Evolutionary conservation across 2,888 invertebrate genomes (phyloP).

Genomic region (Brenthis daphne): DNA sequence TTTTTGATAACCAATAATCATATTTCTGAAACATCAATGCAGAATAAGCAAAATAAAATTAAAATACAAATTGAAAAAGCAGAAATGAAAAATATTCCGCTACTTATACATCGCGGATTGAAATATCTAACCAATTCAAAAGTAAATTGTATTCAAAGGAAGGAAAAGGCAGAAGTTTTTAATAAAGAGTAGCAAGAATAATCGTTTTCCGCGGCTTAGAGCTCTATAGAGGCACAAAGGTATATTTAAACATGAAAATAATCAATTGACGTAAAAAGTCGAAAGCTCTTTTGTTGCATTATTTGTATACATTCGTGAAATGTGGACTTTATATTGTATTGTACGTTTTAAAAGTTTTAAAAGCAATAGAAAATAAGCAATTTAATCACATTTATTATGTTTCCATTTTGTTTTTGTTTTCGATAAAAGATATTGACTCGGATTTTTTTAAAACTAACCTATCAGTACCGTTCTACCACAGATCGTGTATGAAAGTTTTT

Average conservation of each 20-base stretch:
- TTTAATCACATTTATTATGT: too few relatives aligned
- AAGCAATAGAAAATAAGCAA: too few relatives aligned
- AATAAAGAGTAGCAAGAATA: constrained; percentile 34
- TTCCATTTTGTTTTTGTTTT: too few relatives aligned
- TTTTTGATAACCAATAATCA: not conserved
- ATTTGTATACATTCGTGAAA: not conserved
- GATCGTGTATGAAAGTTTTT: too few relatives aligned
- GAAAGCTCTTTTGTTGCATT: not conserved
- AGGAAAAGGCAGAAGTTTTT: constrained; percentile 29
- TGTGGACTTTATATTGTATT: too few relatives aligned
- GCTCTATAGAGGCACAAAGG: constrained; percentile 29
- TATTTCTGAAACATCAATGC: not conserved
- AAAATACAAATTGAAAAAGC: not conserved
- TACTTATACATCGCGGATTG: constrained; percentile 14
- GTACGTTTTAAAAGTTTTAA: too few relatives aligned
- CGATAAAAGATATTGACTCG: too few relatives aligned
- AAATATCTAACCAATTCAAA: constrained; percentile 32
- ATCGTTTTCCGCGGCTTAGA: constrained; percentile 37
- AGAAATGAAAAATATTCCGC: constrained; percentile 14
- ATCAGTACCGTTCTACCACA: too few relatives aligned
- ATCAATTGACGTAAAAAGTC: constrained; percentile 21
- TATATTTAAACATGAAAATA: constrained; percentile 30
- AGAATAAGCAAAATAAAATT: not conserved
- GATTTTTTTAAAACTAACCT: too few relatives aligned
- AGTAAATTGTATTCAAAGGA: constrained; percentile 28